Evolutionary conservation across 2,888 invertebrate genomes (phyloP).

Genomic region (Sturmia bella): DNA sequence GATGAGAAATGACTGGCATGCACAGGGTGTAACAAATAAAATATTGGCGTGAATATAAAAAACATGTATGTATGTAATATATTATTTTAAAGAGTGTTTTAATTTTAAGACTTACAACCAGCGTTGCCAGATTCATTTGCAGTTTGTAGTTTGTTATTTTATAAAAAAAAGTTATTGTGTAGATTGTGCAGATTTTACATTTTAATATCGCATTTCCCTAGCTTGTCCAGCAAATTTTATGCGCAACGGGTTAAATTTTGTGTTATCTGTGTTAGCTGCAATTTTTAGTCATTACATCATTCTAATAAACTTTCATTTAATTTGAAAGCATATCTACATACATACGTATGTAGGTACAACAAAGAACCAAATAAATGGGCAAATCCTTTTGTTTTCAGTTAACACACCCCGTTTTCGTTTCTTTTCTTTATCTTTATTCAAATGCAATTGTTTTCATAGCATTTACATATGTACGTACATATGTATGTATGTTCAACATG

Average conservation of each 20-base stretch:
- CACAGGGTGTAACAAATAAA: constrained; percentile 34
- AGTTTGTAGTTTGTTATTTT: too few species aligned
- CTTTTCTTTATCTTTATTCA: constrained; percentile 12
- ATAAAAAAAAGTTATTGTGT: background rate
- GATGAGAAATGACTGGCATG: constrained; percentile 23
- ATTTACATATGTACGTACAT: background rate
- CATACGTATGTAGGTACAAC: too few species aligned
- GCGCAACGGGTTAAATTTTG: too few species aligned
- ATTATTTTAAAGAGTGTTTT: too few species aligned
- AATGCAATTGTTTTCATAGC: constrained; percentile 4
- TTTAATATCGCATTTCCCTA: too few species aligned
- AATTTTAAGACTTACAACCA: too few species aligned
- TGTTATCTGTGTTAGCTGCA: background rate
- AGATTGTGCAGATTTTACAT: background rate
- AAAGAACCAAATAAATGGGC: background rate
- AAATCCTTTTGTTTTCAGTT: background rate
- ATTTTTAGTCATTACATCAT: background rate
- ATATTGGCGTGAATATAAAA: background rate
- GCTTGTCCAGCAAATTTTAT: too few species aligned
- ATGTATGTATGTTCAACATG: background rate
- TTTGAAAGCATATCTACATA: background rate
- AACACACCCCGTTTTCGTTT: background rate
- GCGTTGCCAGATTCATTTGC: too few species aligned
- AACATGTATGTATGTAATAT: too few species aligned
- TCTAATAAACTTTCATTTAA: background rate